Evolutionary conservation across 2,888 invertebrate species (phyloP), one percentile per base, ranked within the genome.

Genomic region (Vanessa cardui): DNA sequence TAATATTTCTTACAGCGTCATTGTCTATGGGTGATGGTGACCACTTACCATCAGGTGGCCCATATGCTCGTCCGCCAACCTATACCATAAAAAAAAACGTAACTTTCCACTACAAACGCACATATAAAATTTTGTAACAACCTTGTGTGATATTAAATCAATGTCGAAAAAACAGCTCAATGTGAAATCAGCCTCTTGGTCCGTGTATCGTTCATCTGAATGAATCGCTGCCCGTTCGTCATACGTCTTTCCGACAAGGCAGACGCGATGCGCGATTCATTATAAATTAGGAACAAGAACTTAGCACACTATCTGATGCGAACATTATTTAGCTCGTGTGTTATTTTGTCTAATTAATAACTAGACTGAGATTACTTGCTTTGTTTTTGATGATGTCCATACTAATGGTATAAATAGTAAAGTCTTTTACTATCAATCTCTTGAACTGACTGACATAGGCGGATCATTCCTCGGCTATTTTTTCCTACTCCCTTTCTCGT

Each of bases 221-320:
- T 71, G 63, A 66, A 71, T 71, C 33, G 69, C 59, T 21, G 62
- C 62, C 72, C 76, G 80, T 87, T 78, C 77, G 83, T 85, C 84
- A 80, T 77, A 77, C 78, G 80, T 79, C 79, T 77, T 77, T 78
- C 81, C 81, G 77, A 76, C 76, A 78, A 77, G 80, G 81, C 80
- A 80, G 79, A 80, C 63, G 63, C 78, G 21, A 9, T 76, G 77
- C 77, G 74, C 72, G 68, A 83, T 87, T 88, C 82, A 86, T 89
- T 86, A 84, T 77, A 77, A 76, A 69, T 69, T 66, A 69, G 61
- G 62, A 50, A 65, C 70, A 62, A 70, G 64, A 69, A 65, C 58
- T 62, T 68, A 69, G 46, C 63, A 58, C 46, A 63, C 63, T 20
- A 71, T 68, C 71, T 49, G 65, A 69, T 62, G 66, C 56, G 46